phyloP scores from a whole-genome alignment of 2,797 vertebrate species.

The Crenuchus spilurus region DNA sequence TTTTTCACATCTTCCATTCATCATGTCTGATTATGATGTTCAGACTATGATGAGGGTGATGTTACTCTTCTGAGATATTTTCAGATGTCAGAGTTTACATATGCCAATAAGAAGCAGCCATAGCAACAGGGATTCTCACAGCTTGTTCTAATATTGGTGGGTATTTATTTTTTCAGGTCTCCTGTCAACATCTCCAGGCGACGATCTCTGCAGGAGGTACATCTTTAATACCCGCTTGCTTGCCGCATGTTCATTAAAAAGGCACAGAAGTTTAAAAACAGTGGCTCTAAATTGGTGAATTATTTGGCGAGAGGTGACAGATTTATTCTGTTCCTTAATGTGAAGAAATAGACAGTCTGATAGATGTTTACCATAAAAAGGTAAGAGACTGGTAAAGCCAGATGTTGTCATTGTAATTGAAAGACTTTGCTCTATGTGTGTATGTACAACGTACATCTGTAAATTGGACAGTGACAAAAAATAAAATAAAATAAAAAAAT shows the following conservation, averaged over 20 bases:
- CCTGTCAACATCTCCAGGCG: slow-evolving; percentile 29
- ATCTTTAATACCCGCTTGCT: slow-evolving; percentile 13
- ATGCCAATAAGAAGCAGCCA: slow-evolving; percentile 24
- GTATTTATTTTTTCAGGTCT: background rate
- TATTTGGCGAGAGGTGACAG: background rate
- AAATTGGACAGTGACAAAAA: background rate
- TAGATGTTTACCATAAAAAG: background rate
- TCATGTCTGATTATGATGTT: background rate
- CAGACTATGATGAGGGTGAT: background rate
- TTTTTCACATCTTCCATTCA: background rate
- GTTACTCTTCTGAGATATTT: slow-evolving; percentile 13
- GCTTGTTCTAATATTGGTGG: slow-evolving; percentile 4
- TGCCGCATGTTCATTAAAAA: slow-evolving; percentile 31
- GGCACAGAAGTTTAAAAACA: slow-evolving; percentile 34
- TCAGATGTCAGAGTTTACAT: slow-evolving; percentile 23
- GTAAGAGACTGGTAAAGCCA: background rate
- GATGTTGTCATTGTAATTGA: background rate
- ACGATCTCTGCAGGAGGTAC: slow-evolving; percentile 19
- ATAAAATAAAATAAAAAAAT: background rate
- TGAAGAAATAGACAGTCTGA: background rate
- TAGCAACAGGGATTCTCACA: slow-evolving; percentile 5
- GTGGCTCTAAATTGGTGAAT: slow-evolving; percentile 16
- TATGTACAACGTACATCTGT: background rate
- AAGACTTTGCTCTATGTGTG: background rate
- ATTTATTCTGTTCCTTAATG: background rate